Conservation (phyloP, 2,888 invertebrate genomes). For the Ashinkailepas kermadecensis region DNA sequence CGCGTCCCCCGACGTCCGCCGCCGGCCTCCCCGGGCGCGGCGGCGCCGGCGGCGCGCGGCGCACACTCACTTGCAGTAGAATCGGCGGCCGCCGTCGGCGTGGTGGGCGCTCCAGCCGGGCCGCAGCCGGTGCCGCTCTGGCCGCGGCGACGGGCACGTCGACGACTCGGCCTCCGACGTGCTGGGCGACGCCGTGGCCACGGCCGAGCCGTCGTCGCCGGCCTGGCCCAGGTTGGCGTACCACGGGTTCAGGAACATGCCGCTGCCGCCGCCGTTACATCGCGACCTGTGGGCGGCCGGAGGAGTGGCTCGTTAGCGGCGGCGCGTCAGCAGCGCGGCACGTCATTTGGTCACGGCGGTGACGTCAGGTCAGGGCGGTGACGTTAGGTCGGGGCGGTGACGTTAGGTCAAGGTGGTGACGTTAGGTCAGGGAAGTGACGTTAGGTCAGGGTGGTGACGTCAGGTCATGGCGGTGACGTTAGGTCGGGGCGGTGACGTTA, state of each 20-base stretch:
- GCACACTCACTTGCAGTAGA: constrained; percentile 10
- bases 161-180: background rate
- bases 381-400: no score
- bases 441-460: no score
- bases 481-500: no score
- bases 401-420: no score
- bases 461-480: no score
- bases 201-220: background rate
- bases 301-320: no score
- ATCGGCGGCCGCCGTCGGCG: background rate
- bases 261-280: background rate
- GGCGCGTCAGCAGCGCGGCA: no score
- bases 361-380: no score
- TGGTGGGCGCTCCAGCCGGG: background rate
- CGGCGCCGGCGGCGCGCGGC: no score
- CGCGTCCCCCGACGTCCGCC: background rate
- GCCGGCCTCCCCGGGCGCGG: background rate
- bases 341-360: no score
- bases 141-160: background rate
- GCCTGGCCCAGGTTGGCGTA: constrained; percentile 10
- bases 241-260: constrained; percentile 19
- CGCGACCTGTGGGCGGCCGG: no score
- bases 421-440: no score
- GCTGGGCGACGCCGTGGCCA: background rate
- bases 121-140: background rate